Evolutionary conservation across 2,797 vertebrate genomes (phyloP).

Genomic region (Coregonus suidteri): DNA sequence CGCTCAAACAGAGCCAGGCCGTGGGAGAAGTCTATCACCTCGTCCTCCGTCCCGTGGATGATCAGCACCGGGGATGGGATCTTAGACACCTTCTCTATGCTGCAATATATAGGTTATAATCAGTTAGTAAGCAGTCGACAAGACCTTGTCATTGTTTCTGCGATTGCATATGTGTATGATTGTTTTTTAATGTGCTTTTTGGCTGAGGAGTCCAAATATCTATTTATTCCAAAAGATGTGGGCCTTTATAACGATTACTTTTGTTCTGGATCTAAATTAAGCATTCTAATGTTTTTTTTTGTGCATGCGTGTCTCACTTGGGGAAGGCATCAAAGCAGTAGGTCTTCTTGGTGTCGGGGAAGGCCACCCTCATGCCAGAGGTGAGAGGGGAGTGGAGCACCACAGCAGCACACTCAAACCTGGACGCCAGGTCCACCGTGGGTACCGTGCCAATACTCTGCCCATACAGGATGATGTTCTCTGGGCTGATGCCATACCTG

Average conservation of each 20-base stretch:
- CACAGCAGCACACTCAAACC: constrained; percentile 96
- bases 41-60: constrained; percentile 97
- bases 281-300: not conserved
- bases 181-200: not conserved
- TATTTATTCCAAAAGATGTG: not conserved
- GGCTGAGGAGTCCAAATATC: not conserved
- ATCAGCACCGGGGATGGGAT: constrained; percentile 97
- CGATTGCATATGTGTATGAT: not conserved
- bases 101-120: constrained; percentile 53
- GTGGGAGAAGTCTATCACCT: constrained; percentile 98
- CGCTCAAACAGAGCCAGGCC: constrained; percentile 95
- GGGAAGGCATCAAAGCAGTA: constrained; percentile 98
- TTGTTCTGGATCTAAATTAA: not conserved
- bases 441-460: constrained; percentile 98
- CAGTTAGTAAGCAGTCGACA: not conserved
- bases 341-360: constrained; percentile 98
- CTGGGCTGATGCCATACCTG: constrained; percentile 96
- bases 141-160: not conserved
- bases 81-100: constrained; percentile 98
- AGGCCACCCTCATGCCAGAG: constrained; percentile 97
- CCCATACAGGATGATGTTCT: constrained; percentile 95
- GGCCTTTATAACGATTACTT: not conserved
- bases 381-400: constrained; percentile 96
- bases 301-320: constrained; percentile 81
- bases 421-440: constrained; percentile 93